phyloP scores from a whole-genome alignment of 1,140 invertebrate genomes.

The Camponotus pennsylvanicus region DNA sequence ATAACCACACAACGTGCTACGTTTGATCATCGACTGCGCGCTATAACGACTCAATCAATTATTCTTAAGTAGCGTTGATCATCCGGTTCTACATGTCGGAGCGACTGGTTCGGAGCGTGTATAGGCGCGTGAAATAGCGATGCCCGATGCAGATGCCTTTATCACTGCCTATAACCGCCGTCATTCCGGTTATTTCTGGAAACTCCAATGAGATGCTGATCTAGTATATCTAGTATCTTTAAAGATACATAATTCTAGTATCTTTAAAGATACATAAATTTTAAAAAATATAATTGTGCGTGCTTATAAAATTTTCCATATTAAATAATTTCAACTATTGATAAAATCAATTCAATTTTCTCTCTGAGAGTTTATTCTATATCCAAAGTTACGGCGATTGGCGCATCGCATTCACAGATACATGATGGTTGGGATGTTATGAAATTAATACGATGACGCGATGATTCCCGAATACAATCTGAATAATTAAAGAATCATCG shows the following conservation, averaged over 20 bases:
- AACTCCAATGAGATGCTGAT: not conserved
- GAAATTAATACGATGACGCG: conserved; percentile 12
- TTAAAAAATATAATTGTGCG: not conserved
- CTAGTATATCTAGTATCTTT: too few species aligned
- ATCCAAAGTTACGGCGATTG: not conserved
- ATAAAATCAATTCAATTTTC: not conserved
- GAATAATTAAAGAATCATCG: not conserved
- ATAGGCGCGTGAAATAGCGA: not conserved
- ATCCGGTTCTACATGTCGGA: conserved; percentile 45
- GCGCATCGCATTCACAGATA: not conserved
- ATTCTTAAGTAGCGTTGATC: conserved; percentile 74
- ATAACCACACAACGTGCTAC: conserved; percentile 63
- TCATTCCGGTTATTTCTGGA: not conserved
- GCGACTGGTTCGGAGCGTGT: conserved; percentile 20
- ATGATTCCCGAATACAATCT: not conserved
- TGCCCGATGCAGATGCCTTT: conserved; percentile 6
- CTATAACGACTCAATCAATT: conserved; percentile 73
- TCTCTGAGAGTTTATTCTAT: not conserved
- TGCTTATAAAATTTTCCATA: not conserved
- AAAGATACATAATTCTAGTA: too few species aligned
- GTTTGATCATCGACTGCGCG: conserved; percentile 66
- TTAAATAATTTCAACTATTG: not conserved
- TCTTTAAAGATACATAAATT: too few species aligned
- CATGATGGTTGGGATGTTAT: not conserved
- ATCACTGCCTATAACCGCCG: not conserved